These are phyloP conservation scores for Dolichotis patagonum DNA, from an alignment of 2,113 vertebrate genomes.

Conservation along the genomic window DNA sequence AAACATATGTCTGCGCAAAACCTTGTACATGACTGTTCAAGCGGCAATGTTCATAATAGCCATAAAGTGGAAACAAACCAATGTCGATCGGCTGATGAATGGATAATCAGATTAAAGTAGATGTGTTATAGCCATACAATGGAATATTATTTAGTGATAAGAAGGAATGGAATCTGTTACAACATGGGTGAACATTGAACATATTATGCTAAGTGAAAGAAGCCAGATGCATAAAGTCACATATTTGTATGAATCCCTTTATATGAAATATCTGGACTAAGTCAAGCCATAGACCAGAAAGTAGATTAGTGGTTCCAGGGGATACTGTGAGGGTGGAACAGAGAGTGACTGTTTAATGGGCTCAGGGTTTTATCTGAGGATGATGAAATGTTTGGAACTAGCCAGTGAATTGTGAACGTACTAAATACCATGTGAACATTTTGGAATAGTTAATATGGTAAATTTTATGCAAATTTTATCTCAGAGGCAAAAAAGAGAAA, in stretches of 20 bases:
- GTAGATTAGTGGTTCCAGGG: neutral
- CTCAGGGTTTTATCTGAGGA: neutral
- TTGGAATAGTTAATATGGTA: slow-evolving; percentile 4
- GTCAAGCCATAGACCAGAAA: neutral
- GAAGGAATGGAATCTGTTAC: neutral
- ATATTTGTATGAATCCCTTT: neutral
- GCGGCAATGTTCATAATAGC: neutral
- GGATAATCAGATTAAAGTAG: neutral
- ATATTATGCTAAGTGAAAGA: neutral
- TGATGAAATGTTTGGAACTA: neutral
- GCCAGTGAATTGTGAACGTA: neutral
- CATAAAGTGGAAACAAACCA: neutral
- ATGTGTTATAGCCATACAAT: neutral
- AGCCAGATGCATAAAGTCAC: neutral
- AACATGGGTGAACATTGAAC: neutral
- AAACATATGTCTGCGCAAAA: neutral
- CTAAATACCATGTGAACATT: neutral
- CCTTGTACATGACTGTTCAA: neutral
- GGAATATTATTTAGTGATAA: neutral
- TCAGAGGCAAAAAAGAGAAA: neutral
- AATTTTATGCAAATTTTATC: slow-evolving; percentile 6
- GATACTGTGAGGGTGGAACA: no score
- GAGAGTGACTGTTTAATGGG: neutral
- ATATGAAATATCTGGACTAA: neutral
- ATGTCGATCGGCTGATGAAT: neutral